A percentile compares a stretch with the other conserved stretches of the same genome.
These are phyloP conservation scores for Acanthosepion lycidas DNA, from an alignment of 2,888 invertebrate genomes.

Conservation along the genomic window DNA sequence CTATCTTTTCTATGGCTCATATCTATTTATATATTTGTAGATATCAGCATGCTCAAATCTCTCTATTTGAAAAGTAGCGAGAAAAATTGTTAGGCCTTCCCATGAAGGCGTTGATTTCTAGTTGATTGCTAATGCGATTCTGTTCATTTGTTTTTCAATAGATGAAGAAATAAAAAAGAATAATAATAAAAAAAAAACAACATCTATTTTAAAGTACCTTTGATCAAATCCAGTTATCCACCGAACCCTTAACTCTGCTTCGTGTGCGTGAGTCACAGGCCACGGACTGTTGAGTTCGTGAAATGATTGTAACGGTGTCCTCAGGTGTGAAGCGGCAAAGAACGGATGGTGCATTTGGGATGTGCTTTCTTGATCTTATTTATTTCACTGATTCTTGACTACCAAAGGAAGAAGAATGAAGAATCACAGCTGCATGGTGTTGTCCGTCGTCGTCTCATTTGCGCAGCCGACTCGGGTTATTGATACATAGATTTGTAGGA, in stretches of 20 bases:
- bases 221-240: background rate
- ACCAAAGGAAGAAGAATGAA: background rate
- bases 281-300: constrained; percentile 15
- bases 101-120: background rate
- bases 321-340: background rate
- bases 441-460: background rate
- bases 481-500: background rate
- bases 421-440: background rate
- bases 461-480: background rate
- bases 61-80: background rate
- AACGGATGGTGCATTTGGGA: background rate
- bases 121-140: background rate
- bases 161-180: background rate
- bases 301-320: background rate
- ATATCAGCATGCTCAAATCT: too few species aligned
- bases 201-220: background rate
- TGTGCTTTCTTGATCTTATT: background rate
- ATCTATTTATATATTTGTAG: too few species aligned
- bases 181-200: too few species aligned
- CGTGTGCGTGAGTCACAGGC: background rate
- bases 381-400: background rate
- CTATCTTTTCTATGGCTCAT: too few species aligned
- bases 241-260: background rate
- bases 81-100: constrained; percentile 33
- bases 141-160: background rate